Conservation (phyloP, 2,797 vertebrate genomes). For the Anguilla pacifica region DNA sequence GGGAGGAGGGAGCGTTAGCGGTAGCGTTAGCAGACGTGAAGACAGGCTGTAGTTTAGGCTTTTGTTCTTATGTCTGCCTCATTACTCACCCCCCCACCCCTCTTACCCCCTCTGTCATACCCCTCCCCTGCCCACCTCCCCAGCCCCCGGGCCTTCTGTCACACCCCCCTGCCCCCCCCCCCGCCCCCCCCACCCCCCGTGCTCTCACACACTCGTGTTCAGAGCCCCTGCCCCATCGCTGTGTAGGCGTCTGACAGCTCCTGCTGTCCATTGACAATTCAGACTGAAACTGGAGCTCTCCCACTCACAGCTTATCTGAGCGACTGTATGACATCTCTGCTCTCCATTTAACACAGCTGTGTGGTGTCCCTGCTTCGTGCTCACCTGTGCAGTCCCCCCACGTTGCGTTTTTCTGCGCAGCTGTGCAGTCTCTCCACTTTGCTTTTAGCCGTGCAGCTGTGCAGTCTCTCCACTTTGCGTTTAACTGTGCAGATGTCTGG, state of each 20-base stretch:
- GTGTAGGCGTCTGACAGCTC: not conserved
- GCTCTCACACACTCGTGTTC: not conserved
- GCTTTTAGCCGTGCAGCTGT: not conserved
- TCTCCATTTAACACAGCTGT: too few species aligned
- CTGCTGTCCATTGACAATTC: not conserved
- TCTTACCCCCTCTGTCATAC: not conserved
- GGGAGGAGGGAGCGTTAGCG: not conserved
- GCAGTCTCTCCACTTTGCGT: not conserved
- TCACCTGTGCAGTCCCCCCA: too few species aligned
- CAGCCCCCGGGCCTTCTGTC: not conserved
- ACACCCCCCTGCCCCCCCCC: too few species aligned
- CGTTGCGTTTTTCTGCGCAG: too few species aligned
- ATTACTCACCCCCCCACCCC: not conserved
- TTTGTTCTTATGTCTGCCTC: not conserved
- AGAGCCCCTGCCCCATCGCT: not conserved
- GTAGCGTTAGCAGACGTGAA: not conserved
- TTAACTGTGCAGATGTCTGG: too few species aligned
- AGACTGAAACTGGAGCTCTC: not conserved
- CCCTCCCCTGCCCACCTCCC: not conserved
- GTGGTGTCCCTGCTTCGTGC: too few species aligned
- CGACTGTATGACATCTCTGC: too few species aligned
- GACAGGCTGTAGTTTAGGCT: not conserved
- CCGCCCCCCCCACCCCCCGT: too few species aligned
- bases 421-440: too few species aligned
- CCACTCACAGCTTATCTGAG: too few species aligned